Percentiles rank a stretch among this genome's conserved stretches.
Evolutionary conservation across 1,140 invertebrate genomes (phyloP).

Genomic region (Drosophila sproati): DNA sequence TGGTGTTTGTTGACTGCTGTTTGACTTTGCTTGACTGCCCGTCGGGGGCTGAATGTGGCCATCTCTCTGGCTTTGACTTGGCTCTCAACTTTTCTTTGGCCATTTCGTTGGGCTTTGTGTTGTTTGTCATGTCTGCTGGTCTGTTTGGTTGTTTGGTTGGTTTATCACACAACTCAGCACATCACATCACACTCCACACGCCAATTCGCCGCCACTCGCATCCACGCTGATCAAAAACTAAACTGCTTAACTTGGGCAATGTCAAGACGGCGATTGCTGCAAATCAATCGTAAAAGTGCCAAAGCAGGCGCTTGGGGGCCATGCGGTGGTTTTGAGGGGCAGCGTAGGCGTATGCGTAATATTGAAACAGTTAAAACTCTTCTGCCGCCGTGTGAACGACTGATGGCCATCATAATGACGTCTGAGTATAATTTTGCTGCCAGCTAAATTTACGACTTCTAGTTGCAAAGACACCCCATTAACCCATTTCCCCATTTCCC

Average conservation of each 20-base stretch:
- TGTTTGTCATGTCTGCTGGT: constrained; percentile 41
- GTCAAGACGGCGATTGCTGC: constrained; percentile 43
- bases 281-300: constrained; percentile 33
- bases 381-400: constrained; percentile 29
- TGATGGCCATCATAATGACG: constrained; percentile 44
- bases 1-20: constrained; percentile 27
- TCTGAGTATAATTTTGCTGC: constrained; percentile 37
- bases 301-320: too few species aligned
- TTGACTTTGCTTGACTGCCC: constrained; percentile 46
- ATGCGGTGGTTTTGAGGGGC: neutral
- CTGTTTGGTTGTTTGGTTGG: constrained; percentile 45
- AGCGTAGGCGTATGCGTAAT: constrained; percentile 40
- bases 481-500: neutral
- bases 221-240: neutral
- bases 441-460: constrained; percentile 40
- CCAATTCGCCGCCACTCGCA: neutral
- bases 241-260: constrained; percentile 43
- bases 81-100: constrained; percentile 24
- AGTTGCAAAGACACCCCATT: constrained; percentile 2
- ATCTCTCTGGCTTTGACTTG: constrained; percentile 25
- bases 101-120: constrained; percentile 38
- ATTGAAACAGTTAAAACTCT: constrained; percentile 40
- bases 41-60: constrained; percentile 25
- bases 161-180: constrained; percentile 28
- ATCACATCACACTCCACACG: constrained; percentile 6